These are phyloP conservation scores for Zygogramma bicolorata DNA, from an alignment of 2,888 invertebrate genomes.

Conservation along the genomic window DNA sequence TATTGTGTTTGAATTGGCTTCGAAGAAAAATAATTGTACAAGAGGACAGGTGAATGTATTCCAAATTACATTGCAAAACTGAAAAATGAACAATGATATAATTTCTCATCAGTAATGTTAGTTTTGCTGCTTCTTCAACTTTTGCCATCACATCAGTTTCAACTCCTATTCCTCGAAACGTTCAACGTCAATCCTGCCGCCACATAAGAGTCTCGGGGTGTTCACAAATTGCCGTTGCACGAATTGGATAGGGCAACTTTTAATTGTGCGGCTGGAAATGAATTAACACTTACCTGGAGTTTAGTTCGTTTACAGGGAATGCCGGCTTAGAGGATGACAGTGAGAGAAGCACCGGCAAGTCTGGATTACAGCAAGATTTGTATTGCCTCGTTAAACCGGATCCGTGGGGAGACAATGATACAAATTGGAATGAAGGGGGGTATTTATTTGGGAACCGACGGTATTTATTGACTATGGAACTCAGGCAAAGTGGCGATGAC, in stretches of 20 bases:
- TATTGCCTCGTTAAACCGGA: background rate
- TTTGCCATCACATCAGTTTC: too few relatives aligned
- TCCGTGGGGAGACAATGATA: background rate
- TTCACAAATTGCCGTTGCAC: background rate
- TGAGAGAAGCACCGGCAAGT: slow-evolving; percentile 5
- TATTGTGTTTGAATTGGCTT: too few relatives aligned
- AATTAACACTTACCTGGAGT: slow-evolving; percentile 10
- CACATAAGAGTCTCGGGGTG: background rate
- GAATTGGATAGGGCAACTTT: slow-evolving; percentile 6
- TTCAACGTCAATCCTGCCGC: too few relatives aligned
- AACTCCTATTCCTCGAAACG: too few relatives aligned
- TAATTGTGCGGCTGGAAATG: slow-evolving; percentile 6
- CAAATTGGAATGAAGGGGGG: background rate
- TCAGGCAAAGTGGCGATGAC: background rate
- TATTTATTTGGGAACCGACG: background rate
- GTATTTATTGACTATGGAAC: background rate
- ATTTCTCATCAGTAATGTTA: too few relatives aligned
- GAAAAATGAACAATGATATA: too few relatives aligned
- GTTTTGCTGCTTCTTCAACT: too few relatives aligned
- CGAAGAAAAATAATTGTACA: too few relatives aligned
- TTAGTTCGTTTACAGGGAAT: slow-evolving; percentile 1
- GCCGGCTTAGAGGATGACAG: slow-evolving; percentile 3
- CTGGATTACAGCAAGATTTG: slow-evolving; percentile 5
- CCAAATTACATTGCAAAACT: too few relatives aligned
- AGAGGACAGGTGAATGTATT: too few relatives aligned